Conservation (phyloP, 2,797 vertebrate species). For the Tangara arthus region DNA sequence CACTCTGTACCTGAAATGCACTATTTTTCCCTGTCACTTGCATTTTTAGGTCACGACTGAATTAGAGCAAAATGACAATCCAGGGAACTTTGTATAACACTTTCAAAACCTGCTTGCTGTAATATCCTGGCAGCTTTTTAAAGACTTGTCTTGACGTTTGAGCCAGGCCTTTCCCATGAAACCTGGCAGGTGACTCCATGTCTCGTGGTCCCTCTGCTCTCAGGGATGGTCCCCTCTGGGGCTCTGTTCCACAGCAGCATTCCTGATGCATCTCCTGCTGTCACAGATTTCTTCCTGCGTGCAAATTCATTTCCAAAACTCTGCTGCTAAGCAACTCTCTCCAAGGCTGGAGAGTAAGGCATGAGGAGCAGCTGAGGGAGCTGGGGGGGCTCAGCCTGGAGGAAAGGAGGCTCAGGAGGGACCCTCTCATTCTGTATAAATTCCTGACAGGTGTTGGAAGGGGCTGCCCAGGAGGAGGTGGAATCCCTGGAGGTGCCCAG, state of each 20-base stretch:
- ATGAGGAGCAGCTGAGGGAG: neutral
- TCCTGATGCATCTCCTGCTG: neutral
- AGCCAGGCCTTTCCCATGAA: neutral
- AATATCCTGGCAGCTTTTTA: neutral
- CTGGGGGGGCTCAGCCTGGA: neutral
- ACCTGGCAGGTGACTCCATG: accelerated
- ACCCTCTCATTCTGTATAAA: neutral
- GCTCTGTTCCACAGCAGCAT: neutral
- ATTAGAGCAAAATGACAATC: neutral
- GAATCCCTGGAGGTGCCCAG: neutral
- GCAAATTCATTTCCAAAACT: slow-evolving; percentile 52
- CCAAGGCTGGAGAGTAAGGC: neutral
- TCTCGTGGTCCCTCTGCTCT: neutral
- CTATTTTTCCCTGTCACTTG: neutral
- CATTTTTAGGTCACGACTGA: neutral
- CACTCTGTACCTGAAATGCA: neutral
- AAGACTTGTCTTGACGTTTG: accelerated
- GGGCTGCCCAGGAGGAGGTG: neutral
- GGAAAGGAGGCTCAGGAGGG: too few species aligned
- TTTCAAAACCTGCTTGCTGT: neutral
- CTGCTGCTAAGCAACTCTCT: slow-evolving; percentile 60
- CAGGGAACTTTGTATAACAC: neutral
- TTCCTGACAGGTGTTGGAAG: neutral
- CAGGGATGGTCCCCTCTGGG: neutral
- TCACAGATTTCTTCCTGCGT: slow-evolving; percentile 22